Evolutionary conservation across 2,797 vertebrate genomes (phyloP).

Genomic region (Kryptopterus vitreolus): DNA sequence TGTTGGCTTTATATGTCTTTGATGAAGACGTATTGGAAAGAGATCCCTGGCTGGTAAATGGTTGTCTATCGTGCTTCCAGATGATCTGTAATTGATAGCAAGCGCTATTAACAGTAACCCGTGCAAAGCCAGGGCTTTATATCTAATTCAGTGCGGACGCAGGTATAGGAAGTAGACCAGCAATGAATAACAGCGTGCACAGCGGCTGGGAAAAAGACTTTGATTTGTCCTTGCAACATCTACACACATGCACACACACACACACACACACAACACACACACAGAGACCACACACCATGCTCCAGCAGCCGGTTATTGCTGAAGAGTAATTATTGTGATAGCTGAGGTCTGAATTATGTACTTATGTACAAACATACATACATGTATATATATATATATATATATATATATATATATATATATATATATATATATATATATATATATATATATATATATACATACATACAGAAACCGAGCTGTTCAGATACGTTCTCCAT

Average conservation of each 20-base stretch:
- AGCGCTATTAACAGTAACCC: background rate
- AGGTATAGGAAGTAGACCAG: background rate
- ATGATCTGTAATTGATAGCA: constrained; percentile 23
- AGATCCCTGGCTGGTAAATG: constrained; percentile 7
- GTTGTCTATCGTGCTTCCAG: constrained; percentile 9
- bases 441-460: too few relatives aligned
- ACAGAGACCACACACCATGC: constrained; percentile 5
- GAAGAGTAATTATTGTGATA: constrained; percentile 79
- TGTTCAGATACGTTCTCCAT: too few relatives aligned
- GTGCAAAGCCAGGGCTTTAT: constrained; percentile 14
- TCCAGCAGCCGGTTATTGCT: constrained; percentile 42
- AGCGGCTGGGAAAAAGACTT: background rate
- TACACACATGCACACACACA: constrained; percentile 9
- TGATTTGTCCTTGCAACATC: constrained; percentile 41
- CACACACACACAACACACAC: background rate
- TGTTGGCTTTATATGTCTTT: background rate
- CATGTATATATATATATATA: background rate
- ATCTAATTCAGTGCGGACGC: constrained; percentile 18
- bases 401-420: too few relatives aligned
- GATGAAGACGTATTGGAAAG: background rate
- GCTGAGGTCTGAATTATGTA: constrained; percentile 75
- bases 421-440: too few relatives aligned
- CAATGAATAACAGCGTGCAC: constrained; percentile 26
- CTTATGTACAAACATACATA: background rate
- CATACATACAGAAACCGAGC: too few relatives aligned